Base-by-base conservation (phyloP, 2,113 vertebrate species). In the Gadus macrocephalus region DNA sequence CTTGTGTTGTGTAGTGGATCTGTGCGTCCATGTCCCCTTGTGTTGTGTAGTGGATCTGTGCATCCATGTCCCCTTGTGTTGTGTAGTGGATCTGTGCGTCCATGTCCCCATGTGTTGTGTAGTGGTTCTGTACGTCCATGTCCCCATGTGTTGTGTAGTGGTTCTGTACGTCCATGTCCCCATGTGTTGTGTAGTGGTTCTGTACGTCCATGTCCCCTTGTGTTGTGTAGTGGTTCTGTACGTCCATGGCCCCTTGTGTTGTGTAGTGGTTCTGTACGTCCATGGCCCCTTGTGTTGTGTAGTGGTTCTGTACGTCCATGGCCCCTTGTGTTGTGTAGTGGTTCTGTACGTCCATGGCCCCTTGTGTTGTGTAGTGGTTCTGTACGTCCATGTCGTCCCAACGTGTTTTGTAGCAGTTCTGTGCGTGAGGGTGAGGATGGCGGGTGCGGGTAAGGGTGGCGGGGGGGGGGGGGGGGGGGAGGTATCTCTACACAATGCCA, bases 401-500 rank as follows among this genome's bases (percentile, higher is more conserved):
- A 15, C 49, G 28, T 42, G 31, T 35, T 35, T 2, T 35, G 31
- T 35, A 35, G 31, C 6, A 35, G 31, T 35, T 35, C 31, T 35
- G 67, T 11, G 25, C 31, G 53, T 58, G 66, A 25, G 25, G 25
- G 25, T 25, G 25, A 25, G 25, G 25, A 25, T 25, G 25, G 25
- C 25, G 66, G 16, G 69, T 28, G 61, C 12, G 3, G 15, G 60
- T 38, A 17, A 49, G 53, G 28, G 25, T n/a, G 80, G 77, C 68
- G 17, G 69, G 61, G 59, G 79, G 79, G 83, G 86, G 79, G 17
- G 79, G 77, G 79, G 67, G 77, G 76, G 69, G 77, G 2, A 73
- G 83, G 71, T 15, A 70, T 75, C 77, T 72, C 80, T 73, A 75
- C 77, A 75, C 76, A 61, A 64, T 67, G 75, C 69, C 71, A 90